Evolutionary conservation across 2,113 vertebrate species (phyloP).

Genomic region (Rhea pennata): DNA sequence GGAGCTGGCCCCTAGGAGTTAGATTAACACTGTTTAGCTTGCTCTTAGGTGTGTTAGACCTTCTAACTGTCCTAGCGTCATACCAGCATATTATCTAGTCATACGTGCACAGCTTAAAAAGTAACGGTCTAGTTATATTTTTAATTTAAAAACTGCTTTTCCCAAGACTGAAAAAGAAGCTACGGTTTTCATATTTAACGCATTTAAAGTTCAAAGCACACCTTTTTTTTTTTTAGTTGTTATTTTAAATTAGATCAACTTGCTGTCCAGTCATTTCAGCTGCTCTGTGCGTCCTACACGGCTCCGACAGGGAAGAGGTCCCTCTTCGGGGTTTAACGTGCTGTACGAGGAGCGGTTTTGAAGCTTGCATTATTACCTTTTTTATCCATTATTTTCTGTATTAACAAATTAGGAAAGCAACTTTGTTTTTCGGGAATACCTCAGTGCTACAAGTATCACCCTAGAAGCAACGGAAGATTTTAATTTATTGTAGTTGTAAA

Average conservation of each 20-base stretch:
- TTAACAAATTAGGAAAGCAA: slow-evolving; percentile 86
- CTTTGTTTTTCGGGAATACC: slow-evolving; percentile 89
- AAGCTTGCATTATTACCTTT: slow-evolving; percentile 64
- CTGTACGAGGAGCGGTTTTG: neutral
- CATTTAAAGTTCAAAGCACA: slow-evolving; percentile 91
- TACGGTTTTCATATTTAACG: slow-evolving; percentile 76
- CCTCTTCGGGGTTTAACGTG: slow-evolving; percentile 51
- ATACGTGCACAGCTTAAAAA: slow-evolving; percentile 80
- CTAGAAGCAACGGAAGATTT: slow-evolving; percentile 88
- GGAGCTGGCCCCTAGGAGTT: slow-evolving; percentile 72
- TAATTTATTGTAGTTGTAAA: slow-evolving; percentile 95
- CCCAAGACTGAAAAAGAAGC: slow-evolving; percentile 77
- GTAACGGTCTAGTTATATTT: slow-evolving; percentile 72
- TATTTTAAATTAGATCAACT: slow-evolving; percentile 82
- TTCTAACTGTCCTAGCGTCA: slow-evolving; percentile 84
- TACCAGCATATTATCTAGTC: slow-evolving; percentile 88
- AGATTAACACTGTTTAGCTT: slow-evolving; percentile 73
- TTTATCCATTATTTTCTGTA: slow-evolving; percentile 76
- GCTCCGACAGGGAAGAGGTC: neutral
- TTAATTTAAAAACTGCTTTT: slow-evolving; percentile 77
- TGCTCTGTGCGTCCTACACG: slow-evolving; percentile 51
- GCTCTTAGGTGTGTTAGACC: slow-evolving; percentile 82
- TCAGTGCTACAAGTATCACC: slow-evolving; percentile 93
- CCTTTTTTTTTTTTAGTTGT: slow-evolving; percentile 73
- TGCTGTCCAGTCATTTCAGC: slow-evolving; percentile 87